Conservation (phyloP, 1,140 invertebrate genomes). For the Drosophila ogumai region DNA sequence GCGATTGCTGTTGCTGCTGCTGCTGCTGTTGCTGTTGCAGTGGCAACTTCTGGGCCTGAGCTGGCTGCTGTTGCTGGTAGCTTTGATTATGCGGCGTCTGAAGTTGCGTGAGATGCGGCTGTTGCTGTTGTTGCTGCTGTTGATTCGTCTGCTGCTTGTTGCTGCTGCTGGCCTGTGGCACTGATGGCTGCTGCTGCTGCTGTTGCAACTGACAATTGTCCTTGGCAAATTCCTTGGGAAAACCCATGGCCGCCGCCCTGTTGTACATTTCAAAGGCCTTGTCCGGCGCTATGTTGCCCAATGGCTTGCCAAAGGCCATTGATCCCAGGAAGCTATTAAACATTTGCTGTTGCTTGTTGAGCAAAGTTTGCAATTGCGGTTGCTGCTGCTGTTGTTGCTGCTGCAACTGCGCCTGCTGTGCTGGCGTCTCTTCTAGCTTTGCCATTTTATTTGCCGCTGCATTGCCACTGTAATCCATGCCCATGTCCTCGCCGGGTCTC, state of each 20-base stretch:
- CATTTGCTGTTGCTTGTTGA: slow-evolving; percentile 80
- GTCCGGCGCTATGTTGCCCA: slow-evolving; percentile 78
- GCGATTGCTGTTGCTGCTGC: slow-evolving; percentile 30
- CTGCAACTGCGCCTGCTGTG: slow-evolving; percentile 75
- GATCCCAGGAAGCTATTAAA: slow-evolving; percentile 79
- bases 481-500: slow-evolving; percentile 60
- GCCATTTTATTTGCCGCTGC: slow-evolving; percentile 52
- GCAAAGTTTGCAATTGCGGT: slow-evolving; percentile 40
- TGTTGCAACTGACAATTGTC: slow-evolving; percentile 61
- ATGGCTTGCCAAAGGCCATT: slow-evolving; percentile 72
- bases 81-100: slow-evolving; percentile 62
- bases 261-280: slow-evolving; percentile 84
- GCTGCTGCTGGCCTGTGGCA: slow-evolving; percentile 17
- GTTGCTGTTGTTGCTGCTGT: slow-evolving; percentile 42
- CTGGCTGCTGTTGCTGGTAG: slow-evolving; percentile 64
- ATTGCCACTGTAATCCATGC: slow-evolving; percentile 69
- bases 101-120: slow-evolving; percentile 62
- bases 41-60: slow-evolving; percentile 41
- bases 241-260: slow-evolving; percentile 79
- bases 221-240: slow-evolving; percentile 75
- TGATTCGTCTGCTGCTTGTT: slow-evolving; percentile 61
- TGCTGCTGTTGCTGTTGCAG: slow-evolving; percentile 56
- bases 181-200: slow-evolving; percentile 59
- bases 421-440: slow-evolving; percentile 58
- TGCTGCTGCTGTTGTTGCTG: slow-evolving; percentile 34